Evolutionary conservation across 2,113 vertebrate species (phyloP).

Genomic region (Nerophis ophidion): DNA sequence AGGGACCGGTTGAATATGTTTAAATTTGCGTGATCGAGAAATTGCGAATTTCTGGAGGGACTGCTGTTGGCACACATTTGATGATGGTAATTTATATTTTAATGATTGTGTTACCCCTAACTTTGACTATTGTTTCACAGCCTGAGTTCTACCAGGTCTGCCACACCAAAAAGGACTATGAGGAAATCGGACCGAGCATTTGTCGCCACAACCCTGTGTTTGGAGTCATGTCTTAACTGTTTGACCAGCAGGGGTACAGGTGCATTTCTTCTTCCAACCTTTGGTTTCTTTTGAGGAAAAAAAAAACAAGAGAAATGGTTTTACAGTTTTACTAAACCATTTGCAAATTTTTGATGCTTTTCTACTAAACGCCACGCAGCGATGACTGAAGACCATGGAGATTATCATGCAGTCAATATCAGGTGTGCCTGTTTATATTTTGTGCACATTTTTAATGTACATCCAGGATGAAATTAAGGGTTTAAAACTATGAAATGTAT

Average conservation of each 20-base stretch:
- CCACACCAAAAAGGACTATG: conserved; percentile 99
- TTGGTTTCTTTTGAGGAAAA: conserved; percentile 44
- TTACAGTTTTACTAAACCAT: conserved; percentile 72
- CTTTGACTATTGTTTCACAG: conserved; percentile 65
- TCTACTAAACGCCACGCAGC: conserved; percentile 70
- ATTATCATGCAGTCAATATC: conserved; percentile 61
- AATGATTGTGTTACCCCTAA: background rate
- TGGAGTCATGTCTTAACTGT: conserved; percentile 94
- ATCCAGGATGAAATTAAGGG: conserved; percentile 67
- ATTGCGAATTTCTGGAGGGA: no score
- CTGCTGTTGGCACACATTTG: no score
- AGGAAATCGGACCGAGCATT: conserved; percentile 99
- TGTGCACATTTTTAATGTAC: conserved; percentile 90
- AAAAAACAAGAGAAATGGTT: conserved; percentile 68
- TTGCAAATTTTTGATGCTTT: conserved; percentile 71
- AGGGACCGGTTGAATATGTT: no score
- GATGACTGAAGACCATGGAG: conserved; percentile 7
- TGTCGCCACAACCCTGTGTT: conserved; percentile 99
- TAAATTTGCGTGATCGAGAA: no score
- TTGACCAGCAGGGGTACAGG: background rate
- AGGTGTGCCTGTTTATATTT: conserved; percentile 91
- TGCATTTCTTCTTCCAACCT: conserved; percentile 3
- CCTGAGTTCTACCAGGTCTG: conserved; percentile 99
- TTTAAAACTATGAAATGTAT: conserved; percentile 18
- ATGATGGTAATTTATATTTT: no score